Evolutionary conservation across 2,797 vertebrate species (phyloP), one percentile per base, ranked within the genome.

Genomic region (Neosilurus hyrtlii): DNA sequence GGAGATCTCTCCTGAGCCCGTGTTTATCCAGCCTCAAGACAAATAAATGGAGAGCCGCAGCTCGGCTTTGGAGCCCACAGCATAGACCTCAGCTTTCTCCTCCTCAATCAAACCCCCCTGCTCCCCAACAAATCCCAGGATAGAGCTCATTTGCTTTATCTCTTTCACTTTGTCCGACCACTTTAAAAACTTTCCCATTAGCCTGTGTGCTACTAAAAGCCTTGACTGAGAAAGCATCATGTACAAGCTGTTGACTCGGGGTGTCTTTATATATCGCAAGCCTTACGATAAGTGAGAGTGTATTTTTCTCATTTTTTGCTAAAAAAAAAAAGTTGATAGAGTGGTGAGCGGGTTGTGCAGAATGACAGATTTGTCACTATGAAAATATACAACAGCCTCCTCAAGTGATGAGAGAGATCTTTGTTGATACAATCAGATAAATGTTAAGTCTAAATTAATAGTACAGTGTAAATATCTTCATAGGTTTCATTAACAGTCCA

Each of bases 1-100:
- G 75, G 67, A 82, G 76, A 86, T 87, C 83, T 89, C 78, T 82
- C 80, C 56, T 14, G 72, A 14, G 78, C 20, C 51, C 49, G 7
- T 85, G 87, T 91, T 89, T 90, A 82, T 86, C 89, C 81, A 90
- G 68, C 86, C 75, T 62, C 82, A 88, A 80, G 86, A 79, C 83
- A 89, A 85, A 89, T 90, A 88, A 88, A 86, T 82, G 86, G 67
- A 67, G 85, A 9, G 72, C 79, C 79, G 56, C 78, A 59, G 14
- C 82, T 81, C 86, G 59, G 76, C 79, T 79, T 70, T 80, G 79
- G 83, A 84, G 83, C 83, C 82, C 75, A 65, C 76, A 63, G 75
- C 61, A 65, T 51, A 63, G 61, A 62, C 75, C 14, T 78, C 43
- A 12, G 43, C 43, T 43, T 65, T 20, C 61, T n/a, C 0, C 24